phyloP scores from a whole-genome alignment of 2,113 vertebrate species.

The Vireo altiloquus region DNA sequence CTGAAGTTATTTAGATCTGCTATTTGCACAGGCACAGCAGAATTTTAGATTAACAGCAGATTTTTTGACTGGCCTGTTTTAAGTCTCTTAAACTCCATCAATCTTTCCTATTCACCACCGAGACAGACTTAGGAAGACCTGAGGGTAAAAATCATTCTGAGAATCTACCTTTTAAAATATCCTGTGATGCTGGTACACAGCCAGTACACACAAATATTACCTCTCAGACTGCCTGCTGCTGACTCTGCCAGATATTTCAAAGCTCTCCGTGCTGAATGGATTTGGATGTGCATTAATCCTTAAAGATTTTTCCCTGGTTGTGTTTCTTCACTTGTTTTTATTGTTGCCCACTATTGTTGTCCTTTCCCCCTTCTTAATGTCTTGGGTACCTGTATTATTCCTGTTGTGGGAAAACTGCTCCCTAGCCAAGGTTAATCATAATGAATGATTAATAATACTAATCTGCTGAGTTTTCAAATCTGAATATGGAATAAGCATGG shows the following conservation, averaged over 20 bases:
- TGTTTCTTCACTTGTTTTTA: not conserved
- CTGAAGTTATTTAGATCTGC: not conserved
- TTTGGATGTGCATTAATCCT: not conserved
- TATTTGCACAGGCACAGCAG: not conserved
- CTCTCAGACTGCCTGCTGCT: not conserved
- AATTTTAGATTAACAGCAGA: not conserved
- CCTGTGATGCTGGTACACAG: not conserved
- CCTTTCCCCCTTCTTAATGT: not conserved
- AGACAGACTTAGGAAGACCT: not conserved
- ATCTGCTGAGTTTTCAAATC: not conserved
- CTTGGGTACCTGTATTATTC: not conserved
- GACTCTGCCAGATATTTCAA: not conserved
- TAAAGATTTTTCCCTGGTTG: not conserved
- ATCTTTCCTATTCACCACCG: not conserved
- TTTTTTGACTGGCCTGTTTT: not conserved
- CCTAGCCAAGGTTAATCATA: not conserved
- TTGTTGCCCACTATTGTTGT: not conserved
- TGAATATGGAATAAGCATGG: not conserved
- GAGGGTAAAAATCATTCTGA: not conserved
- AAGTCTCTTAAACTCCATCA: not conserved
- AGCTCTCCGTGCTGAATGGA: not conserved
- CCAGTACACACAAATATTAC: not conserved
- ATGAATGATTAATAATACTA: not conserved
- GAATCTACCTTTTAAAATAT: not conserved
- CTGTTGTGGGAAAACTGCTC: not conserved